phyloP scores from a whole-genome alignment of 2,888 invertebrate species.

The Nysson spinosus region DNA sequence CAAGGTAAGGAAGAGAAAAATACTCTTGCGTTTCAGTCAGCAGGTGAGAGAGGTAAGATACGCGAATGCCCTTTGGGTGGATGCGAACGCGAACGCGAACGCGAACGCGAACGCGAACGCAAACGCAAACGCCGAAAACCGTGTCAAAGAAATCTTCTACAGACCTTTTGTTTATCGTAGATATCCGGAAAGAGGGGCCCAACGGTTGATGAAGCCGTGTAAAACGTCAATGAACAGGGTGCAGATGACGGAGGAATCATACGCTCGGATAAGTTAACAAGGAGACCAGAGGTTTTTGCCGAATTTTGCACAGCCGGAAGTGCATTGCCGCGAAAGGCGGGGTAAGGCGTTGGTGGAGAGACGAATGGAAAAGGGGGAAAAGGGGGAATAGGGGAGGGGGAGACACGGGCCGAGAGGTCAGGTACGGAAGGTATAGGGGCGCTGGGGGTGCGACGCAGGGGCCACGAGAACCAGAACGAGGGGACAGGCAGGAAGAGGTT shows the following conservation, averaged over 20 bases:
- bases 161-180: conserved; percentile 47
- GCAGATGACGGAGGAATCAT: conserved; percentile 11
- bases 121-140: conserved; percentile 7
- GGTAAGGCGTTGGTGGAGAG: conserved; percentile 20
- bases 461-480: conserved; percentile 60
- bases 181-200: conserved; percentile 5
- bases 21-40: no score
- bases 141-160: conserved; percentile 29
- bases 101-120: no score
- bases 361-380: conserved; percentile 27
- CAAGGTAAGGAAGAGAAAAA: conserved; percentile 5
- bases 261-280: conserved; percentile 1
- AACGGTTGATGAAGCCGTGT: conserved; percentile 2
- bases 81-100: no score
- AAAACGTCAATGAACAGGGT: conserved; percentile 27
- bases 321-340: conserved; percentile 52
- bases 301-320: conserved; percentile 59
- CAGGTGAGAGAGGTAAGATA: no score
- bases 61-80: not conserved
- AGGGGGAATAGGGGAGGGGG: not conserved
- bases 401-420: no score
- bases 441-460: conserved; percentile 61
- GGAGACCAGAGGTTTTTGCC: conserved; percentile 30
- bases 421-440: conserved; percentile 36
- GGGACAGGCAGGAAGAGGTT: no score